Evolutionary conservation across 2,888 invertebrate species (phyloP), one percentile per base, ranked within the genome.

Genomic region (Drosophila prostipennis): DNA sequence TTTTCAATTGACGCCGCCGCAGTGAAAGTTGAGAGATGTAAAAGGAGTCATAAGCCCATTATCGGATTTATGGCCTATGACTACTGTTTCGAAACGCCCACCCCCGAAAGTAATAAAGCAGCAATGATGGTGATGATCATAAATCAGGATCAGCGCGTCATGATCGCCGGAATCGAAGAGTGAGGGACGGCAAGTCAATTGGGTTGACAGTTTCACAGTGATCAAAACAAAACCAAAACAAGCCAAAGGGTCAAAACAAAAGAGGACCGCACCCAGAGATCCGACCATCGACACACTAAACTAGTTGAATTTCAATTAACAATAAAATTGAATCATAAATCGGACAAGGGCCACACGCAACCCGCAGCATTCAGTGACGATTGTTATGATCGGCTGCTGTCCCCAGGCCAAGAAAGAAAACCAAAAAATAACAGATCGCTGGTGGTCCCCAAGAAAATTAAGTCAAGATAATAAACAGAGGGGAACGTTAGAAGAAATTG

Each of bases 241-340:
- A 45, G 51, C 36, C 46, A 46, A 59, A 40, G 51, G 58, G 60
- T 49, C 64, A 56, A 56, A 52, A 49, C 26, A 67, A 64, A 46
- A 42, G 2, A 23, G 59, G 68, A 64, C 77, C 76, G 69, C 74
- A 55, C 79, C 72, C 77, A 45, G 39, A 45, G 43, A 42, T 37
- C 37, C 39, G 45, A 23, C 43, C 23, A 43, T 43, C 43, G 3
- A 46, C 29, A 46, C 65, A 89, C 82, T 87, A 87, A 89, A 89
- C 85, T 89, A 85, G 85, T 89, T 85, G 89, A 76, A 70, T 87
- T 87, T 89, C 89, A 89, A 87, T 85, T 89, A 87, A 89, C 85
- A 89, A 85, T 89, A 85, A 85, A 85, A 87, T 84, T 87, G 82
- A 89, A 87, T 70, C 88, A 87, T 87, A 85, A 88, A 85, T 82